phyloP scores from a whole-genome alignment of 2,113 vertebrate species.

The Shinisaurus crocodilurus region DNA sequence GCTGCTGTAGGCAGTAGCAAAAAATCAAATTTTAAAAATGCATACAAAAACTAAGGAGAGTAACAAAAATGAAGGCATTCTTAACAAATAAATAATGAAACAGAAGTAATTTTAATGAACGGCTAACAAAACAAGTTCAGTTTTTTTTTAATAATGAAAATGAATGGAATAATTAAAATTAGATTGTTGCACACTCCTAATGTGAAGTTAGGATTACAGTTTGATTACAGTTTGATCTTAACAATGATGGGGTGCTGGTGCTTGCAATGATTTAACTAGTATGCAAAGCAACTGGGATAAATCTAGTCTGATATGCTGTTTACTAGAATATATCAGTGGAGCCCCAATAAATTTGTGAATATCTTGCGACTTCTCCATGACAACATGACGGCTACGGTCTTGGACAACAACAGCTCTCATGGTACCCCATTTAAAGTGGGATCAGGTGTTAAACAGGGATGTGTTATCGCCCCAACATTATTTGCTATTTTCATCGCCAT shows the following conservation, averaged over 20 bases:
- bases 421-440: too few relatives aligned
- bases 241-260: too few relatives aligned
- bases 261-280: background rate
- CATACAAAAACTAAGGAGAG: background rate
- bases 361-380: too few relatives aligned
- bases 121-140: background rate
- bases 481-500: too few relatives aligned
- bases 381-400: too few relatives aligned
- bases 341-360: too few relatives aligned
- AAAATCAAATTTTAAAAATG: background rate
- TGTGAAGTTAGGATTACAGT: background rate
- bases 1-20: background rate
- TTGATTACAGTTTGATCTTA: background rate
- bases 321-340: background rate
- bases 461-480: too few relatives aligned
- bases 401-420: too few relatives aligned
- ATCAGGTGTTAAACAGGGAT: too few relatives aligned
- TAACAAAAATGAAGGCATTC: background rate
- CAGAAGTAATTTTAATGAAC: too few relatives aligned
- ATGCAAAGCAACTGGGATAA: background rate
- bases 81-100: background rate
- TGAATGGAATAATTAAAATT: background rate
- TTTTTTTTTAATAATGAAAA: background rate
- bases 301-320: background rate
- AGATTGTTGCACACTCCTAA: background rate